Evolutionary conservation across 2,888 invertebrate species (phyloP), one percentile per base, ranked within the genome.

Genomic region (Orchesella flavescens): DNA sequence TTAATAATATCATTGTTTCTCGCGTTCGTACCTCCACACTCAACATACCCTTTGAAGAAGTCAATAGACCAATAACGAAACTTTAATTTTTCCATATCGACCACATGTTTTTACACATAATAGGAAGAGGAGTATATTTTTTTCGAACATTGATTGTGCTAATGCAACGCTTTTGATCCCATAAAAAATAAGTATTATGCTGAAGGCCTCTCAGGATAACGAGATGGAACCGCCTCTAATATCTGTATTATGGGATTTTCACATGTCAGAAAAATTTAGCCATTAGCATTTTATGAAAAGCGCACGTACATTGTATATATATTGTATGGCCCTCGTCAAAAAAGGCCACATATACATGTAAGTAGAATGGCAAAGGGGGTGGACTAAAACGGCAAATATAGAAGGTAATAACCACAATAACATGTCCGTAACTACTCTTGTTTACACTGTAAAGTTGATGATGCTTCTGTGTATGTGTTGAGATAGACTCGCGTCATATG

Each of bases 211-310:
- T 78, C 63, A 63, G 71, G 78, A 71, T 78, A 69, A 69, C 69
- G 78, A 69, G 78, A 69, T 71, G 71, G 71, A 71, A 71, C 78
- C 78, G 78, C 78, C 78, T 71, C 63, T 78, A 78, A 78, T 78
- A 78, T 78, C 78, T 83, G 82, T 83, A 84, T 86, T 86, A 86
- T 84, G 86, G 78, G 80, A 76, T 59, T 81, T 83, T 86, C 85
- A 84, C 86, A 85, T 86, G 86, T 86, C 86, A 86, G 59, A 80
- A 75, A 80, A 75, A 84, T 84, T 84, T 80, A 72, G 80, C 66
- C 69, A 77, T 77, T 68, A 57, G 57, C 69, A 77, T 75, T 75
- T 23, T 21, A 10, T 66, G 43, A 57, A 57, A 21, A 5, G 10
- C 53, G 53, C 53, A n/a, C n/a, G 53, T 34, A 34, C 7, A 7